Evolutionary conservation across 2,113 vertebrate genomes (phyloP), one percentile per base, ranked within the genome.

Genomic region (Motacilla tschutschensis): DNA sequence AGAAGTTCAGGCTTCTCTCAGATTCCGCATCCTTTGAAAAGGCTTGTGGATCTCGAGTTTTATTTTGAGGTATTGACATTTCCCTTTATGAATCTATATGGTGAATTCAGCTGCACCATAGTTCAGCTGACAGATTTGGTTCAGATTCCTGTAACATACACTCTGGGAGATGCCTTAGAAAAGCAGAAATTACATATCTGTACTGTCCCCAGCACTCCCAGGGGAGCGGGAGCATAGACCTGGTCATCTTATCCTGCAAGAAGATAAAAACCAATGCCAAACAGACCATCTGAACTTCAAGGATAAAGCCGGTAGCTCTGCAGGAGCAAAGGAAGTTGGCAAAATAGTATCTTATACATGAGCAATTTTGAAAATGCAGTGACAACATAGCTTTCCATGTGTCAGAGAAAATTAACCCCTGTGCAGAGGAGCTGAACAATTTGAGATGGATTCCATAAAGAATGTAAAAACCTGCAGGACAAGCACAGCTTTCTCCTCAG

Each of bases 301-400:
- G 55, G 18, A 76, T 33, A 85, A 83, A 83, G 60, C 60, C 28
- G 33, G 57, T 31, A 92, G 44, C 65, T 72, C 41, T 4, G 2
- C 62, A 66, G 78, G 71, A 88, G 25, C 53, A 86, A 72, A 69
- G 83, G 60, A 93, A 90, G 46, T 57, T 87, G 57, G 88, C 53
- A 85, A 63, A 73, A 83, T 51, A 58, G 55, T 24, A 35, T 50
- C 28, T 80, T 31, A n/a, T 14, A 75, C 25, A 10, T 38, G 16
- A 62, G 21, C 31, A 41, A 50, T 57, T 83, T 24, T 57, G 77
- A 57, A 89, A 92, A 87, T 50, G 8, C 21, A 57, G 14, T 81
- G 79, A 64, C 63, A 89, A 12, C 16, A 11, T 8, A 13, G 12
- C n/a, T 80, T 83, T 60, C 35, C 29, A 14, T 29, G 50, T 79